These are phyloP conservation scores for Zoanthus solanderi DNA, from an alignment of 92 coral and sea anemone genomes.

Conservation along the genomic window DNA sequence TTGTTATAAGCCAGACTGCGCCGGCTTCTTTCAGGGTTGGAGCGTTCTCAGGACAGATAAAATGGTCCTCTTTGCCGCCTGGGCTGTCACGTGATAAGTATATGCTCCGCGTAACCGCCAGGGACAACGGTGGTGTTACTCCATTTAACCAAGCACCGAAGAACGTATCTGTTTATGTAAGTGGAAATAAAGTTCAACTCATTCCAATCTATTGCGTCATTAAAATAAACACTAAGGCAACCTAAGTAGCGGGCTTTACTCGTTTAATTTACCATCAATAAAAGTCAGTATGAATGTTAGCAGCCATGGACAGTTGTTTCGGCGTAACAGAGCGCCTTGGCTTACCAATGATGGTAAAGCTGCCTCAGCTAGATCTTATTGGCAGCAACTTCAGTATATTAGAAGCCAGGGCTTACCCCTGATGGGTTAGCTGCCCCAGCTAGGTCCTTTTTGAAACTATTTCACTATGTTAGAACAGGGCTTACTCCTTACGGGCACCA, in stretches of 20 bases:
- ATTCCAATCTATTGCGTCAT: neutral
- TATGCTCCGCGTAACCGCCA: constrained; percentile 63
- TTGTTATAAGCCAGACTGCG: constrained; percentile 43
- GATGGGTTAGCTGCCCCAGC: no score
- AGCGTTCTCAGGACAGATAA: constrained; percentile 66
- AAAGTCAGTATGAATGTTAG: no score
- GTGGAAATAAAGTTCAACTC: constrained; percentile 19
- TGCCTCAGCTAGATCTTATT: no score
- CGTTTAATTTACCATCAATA: no score
- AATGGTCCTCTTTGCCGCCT: constrained; percentile 39
- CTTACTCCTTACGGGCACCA: no score
- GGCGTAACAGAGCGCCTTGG: no score
- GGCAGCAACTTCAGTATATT: no score
- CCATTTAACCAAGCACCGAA: constrained; percentile 70
- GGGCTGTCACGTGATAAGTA: constrained; percentile 32
- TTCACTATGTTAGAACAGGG: no score
- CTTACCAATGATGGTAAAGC: no score
- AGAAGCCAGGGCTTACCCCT: neutral
- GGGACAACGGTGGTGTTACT: constrained; percentile 64
- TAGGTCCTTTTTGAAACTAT: no score
- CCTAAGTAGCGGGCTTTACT: neutral
- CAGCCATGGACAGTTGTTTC: no score
- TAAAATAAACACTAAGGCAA: no score
- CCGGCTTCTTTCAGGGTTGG: constrained; percentile 62
- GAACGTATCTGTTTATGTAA: constrained; percentile 68